phyloP scores from a whole-genome alignment of 2,888 invertebrate species.

The Drosophila ustulata region DNA sequence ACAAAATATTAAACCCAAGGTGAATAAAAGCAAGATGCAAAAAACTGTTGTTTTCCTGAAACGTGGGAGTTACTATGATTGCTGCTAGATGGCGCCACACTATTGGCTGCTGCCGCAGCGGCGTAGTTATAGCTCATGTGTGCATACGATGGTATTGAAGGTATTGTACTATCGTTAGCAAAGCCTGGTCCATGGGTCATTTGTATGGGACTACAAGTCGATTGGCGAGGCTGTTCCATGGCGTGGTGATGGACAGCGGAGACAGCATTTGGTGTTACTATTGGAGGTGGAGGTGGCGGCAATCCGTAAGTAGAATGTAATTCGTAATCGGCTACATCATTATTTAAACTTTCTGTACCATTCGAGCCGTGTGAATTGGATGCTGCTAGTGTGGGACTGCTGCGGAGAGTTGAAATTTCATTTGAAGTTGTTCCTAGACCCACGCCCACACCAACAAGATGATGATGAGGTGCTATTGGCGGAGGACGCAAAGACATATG shows the following conservation, averaged over 20 bases:
- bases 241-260: slow-evolving; percentile 37
- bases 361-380: slow-evolving; percentile 22
- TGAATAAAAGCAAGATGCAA: slow-evolving; percentile 83
- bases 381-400: slow-evolving; percentile 36
- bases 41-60: slow-evolving; percentile 82
- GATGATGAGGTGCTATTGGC: slow-evolving; percentile 72
- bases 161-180: slow-evolving; percentile 45
- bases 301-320: slow-evolving; percentile 81
- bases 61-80: slow-evolving; percentile 43
- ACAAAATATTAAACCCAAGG: slow-evolving; percentile 78
- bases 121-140: slow-evolving; percentile 82
- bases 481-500: slow-evolving; percentile 83
- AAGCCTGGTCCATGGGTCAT: slow-evolving; percentile 45
- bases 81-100: slow-evolving; percentile 37
- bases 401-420: slow-evolving; percentile 25
- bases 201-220: slow-evolving; percentile 89
- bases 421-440: slow-evolving; percentile 31
- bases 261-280: slow-evolving; percentile 53
- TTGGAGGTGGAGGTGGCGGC: slow-evolving; percentile 67
- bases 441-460: slow-evolving; percentile 42
- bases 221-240: slow-evolving; percentile 85
- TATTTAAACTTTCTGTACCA: slow-evolving; percentile 19
- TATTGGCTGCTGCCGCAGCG: slow-evolving; percentile 66
- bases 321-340: slow-evolving; percentile 54
- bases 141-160: slow-evolving; percentile 63